Evolutionary conservation across 2,113 vertebrate species (phyloP), one percentile per base, ranked within the genome.

Genomic region (Porphyrio hochstetteri): DNA sequence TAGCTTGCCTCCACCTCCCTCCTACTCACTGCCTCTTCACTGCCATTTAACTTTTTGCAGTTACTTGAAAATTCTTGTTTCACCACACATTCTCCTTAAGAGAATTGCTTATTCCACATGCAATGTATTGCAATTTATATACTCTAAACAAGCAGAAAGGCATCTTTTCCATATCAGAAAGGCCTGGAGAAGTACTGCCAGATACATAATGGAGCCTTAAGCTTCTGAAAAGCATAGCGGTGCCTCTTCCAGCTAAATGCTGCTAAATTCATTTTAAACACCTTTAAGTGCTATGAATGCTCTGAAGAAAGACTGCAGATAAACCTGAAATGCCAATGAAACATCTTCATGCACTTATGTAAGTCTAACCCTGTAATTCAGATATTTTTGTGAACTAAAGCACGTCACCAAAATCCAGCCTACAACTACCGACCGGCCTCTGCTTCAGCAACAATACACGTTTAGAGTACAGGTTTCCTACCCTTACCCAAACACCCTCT

Each of bases 271-370:
- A 10, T 14, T 81, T 36, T 52, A 33, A 69, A 74, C 28, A 65
- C n/a, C 42, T 86, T 59, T 18, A 56, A 81, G 27, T 57, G 36
- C 25, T 71, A 52, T 50, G 57, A 79, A 40, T 25, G 52, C 20
- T 60, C 33, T 70, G 31, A 88, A 91, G 25, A 80, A 82, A 44
- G 36, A 76, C 4, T 11, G 28, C 13, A 82, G 46, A 35, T 69
- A 85, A 63, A 85, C 16, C 20, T 16, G 23, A 55, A 69, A 61
- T 7, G 13, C 9, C 48, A 81, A 10, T 29, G 10, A 78, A 89
- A 59, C 3, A 59, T 36, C 50, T 87, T 33, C 23, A 84, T 3
- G 36, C 7, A 7, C 2, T 2, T 53, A 75, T 2, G 0, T 15
- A 59, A 81, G 0, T 38, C 15, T 78, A 57, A 85, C 4, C 9